Evolutionary conservation across 1,140 invertebrate genomes (phyloP).

Genomic region (Lepidurus packardi): DNA sequence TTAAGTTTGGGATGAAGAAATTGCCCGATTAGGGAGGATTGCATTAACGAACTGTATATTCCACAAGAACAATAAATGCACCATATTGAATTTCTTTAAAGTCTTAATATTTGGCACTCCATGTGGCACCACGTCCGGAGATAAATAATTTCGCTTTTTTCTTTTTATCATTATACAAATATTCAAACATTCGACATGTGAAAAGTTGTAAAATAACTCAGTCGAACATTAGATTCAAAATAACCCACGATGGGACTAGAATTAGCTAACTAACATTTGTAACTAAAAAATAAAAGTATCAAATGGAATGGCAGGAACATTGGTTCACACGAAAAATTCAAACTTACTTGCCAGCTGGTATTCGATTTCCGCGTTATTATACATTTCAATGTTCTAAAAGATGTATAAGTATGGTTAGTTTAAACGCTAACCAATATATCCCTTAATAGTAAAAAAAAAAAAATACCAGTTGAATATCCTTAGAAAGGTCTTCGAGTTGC

Average conservation of each 20-base stretch:
- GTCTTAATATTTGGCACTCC: slow-evolving; percentile 19
- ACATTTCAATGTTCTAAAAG: slow-evolving; percentile 81
- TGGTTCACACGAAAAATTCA: slow-evolving; percentile 77
- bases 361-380: slow-evolving; percentile 89
- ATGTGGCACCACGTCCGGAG: neutral
- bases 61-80: neutral
- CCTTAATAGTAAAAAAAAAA: slow-evolving; percentile 28
- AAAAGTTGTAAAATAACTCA: neutral
- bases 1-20: too few species aligned
- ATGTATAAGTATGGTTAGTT: slow-evolving; percentile 43
- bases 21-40: neutral
- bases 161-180: neutral
- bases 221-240: neutral
- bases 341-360: slow-evolving; percentile 82
- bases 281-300: neutral
- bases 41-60: neutral
- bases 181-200: neutral
- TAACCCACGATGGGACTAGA: neutral
- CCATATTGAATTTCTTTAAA: neutral
- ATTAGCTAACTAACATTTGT: neutral
- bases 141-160: slow-evolving; percentile 1
- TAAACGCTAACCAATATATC: neutral
- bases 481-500: slow-evolving; percentile 80
- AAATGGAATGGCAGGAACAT: slow-evolving; percentile 5
- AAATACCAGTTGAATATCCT: slow-evolving; percentile 80